A percentile compares a stretch with the other conserved stretches of the same genome.
These are phyloP conservation scores for Callaeas wilsoni DNA, from an alignment of 2,113 vertebrate genomes.

Conservation along the genomic window DNA sequence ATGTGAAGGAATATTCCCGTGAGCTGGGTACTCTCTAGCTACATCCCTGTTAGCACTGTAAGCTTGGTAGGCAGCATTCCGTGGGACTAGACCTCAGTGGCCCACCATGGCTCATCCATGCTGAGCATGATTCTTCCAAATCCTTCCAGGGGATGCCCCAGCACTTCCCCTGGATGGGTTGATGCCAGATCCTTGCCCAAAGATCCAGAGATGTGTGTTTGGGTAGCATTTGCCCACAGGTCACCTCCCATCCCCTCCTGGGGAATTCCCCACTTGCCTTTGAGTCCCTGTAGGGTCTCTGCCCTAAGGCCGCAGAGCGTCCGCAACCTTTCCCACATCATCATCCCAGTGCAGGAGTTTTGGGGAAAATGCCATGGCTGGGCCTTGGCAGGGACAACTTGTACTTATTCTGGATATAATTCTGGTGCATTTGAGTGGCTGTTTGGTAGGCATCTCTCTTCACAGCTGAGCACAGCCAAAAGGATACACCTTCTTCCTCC, in stretches of 20 bases:
- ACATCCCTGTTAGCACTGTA: not conserved
- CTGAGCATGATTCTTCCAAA: not conserved
- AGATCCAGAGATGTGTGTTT: not conserved
- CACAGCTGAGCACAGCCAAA: not conserved
- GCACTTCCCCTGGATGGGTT: rapidly evolving
- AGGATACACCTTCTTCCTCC: not conserved
- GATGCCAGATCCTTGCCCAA: not conserved
- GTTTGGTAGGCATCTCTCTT: not conserved
- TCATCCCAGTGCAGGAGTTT: not conserved
- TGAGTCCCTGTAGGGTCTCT: not conserved
- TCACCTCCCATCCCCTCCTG: not conserved
- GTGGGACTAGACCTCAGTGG: not conserved
- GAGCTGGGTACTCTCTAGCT: not conserved
- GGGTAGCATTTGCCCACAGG: not conserved
- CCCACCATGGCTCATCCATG: not conserved
- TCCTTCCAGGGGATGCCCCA: rapidly evolving
- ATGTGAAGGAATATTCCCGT: too few species aligned
- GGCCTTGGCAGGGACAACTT: not conserved
- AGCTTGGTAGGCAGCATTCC: not conserved
- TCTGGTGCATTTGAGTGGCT: not conserved
- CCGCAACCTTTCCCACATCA: rapidly evolving
- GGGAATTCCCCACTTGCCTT: too few species aligned
- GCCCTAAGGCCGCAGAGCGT: rapidly evolving
- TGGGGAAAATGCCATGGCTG: not conserved
- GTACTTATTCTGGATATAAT: not conserved